Base-by-base conservation (phyloP, 2,113 vertebrate genomes). In the Rynchops niger region DNA sequence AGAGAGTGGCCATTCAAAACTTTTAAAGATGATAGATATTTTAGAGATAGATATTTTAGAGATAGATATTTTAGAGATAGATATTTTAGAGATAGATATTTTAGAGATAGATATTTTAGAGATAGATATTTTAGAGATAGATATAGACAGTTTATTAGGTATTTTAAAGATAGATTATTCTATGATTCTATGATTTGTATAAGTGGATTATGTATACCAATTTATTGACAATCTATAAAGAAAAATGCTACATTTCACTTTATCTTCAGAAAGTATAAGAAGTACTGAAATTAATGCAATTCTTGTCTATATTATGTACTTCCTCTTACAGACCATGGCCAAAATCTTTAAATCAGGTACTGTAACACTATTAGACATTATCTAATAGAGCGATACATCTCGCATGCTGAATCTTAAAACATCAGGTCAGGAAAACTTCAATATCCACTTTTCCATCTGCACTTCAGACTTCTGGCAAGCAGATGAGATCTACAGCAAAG, bases 381-480 rank as follows among this genome's bases (percentile, higher is more conserved):
- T 86, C 50, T 55, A 76, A 96, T 27, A 91, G 52, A 89, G 18
- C 20, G 82, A 42, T 63, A 30, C 18, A 43, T 92, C 69, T 86
- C 11, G 4, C 76, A 93, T 76, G 22, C 36, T 83, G 55, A 92
- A 67, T 53, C 55, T 61, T 88, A 66, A 91, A 83, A 89, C 47
- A 78, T 73, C 42, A 87, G 62, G n/a, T 69, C 85, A 95, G 85
- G 85, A 96, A 96, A 93, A 95, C 77, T 90, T 93, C 90, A 95
- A 93, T 92, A 97, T 94, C 91, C 82, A 93, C 53, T 96, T 87
- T 94, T 76, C 84, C 87, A 95, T 94, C 80, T 95, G 93, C 79
- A 66, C 32, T 88, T 97, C 81, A 94, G 90, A 83, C 56, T 94
- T 90, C 80, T 97, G 97, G 97, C 95, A 96, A 80, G 58, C 88